Conservation (phyloP, 2,888 invertebrate species). For the Hoplodrina ambigua region DNA sequence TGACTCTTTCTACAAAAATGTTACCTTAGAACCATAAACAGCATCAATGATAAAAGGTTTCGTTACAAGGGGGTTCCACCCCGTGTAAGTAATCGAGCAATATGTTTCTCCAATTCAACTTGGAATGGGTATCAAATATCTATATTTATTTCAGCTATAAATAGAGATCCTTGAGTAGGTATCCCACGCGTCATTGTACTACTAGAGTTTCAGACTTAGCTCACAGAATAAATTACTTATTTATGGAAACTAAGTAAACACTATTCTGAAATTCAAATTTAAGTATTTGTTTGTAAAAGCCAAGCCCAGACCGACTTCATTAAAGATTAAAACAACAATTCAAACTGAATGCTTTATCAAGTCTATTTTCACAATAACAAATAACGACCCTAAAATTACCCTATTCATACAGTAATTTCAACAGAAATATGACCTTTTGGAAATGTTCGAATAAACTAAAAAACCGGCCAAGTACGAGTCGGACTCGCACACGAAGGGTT, state of each 20-base stretch:
- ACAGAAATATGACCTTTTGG: neutral
- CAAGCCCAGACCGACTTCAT: constrained; percentile 4
- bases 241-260: neutral
- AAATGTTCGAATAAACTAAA: neutral
- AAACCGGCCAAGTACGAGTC: neutral
- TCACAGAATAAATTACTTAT: constrained; percentile 15
- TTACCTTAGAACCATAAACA: no score
- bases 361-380: constrained; percentile 1
- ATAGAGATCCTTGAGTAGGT: neutral
- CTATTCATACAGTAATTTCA: neutral
- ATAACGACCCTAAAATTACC: neutral
- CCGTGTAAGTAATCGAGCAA: no score
- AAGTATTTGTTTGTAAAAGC: neutral
- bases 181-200: neutral
- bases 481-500: no score
- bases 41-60: no score
- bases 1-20: no score
- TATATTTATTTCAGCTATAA: neutral
- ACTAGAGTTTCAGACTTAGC: neutral
- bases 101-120: no score
- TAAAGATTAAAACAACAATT: constrained; percentile 14
- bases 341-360: neutral
- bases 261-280: constrained; percentile 22
- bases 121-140: neutral
- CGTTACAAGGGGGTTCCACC: no score